Conservation (phyloP, 2,797 vertebrate species). For the Pangasius mekongensis region DNA sequence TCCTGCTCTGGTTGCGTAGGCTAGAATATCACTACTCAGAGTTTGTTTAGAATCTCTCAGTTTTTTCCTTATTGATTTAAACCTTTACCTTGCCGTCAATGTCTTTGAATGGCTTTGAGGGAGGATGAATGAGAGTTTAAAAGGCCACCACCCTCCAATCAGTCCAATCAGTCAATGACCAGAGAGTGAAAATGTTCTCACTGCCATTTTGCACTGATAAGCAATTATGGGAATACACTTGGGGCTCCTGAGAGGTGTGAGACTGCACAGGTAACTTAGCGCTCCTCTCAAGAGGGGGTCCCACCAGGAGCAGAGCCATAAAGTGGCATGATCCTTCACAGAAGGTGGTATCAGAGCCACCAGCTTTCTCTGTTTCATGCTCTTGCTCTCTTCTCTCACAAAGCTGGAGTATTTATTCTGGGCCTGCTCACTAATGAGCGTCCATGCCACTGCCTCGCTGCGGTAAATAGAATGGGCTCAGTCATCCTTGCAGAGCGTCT, state of each 20-base stretch:
- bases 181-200: slow-evolving; percentile 25
- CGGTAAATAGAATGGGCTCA: slow-evolving; percentile 63
- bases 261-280: slow-evolving; percentile 54
- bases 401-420: slow-evolving; percentile 65
- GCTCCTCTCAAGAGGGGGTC: slow-evolving; percentile 55
- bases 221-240: slow-evolving; percentile 47
- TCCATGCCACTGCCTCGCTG: slow-evolving; percentile 59
- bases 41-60: slow-evolving; percentile 64
- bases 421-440: slow-evolving; percentile 65
- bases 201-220: slow-evolving; percentile 54
- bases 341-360: slow-evolving; percentile 59
- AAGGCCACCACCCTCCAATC: slow-evolving; percentile 38
- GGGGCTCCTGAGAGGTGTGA: slow-evolving; percentile 45
- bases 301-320: slow-evolving; percentile 47
- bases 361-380: slow-evolving; percentile 51
- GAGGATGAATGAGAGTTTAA: slow-evolving; percentile 33
- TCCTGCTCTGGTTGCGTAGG: slow-evolving; percentile 63
- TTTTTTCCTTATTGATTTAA: slow-evolving; percentile 64
- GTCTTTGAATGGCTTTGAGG: slow-evolving; percentile 55
- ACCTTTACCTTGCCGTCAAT: slow-evolving; percentile 62
- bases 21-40: slow-evolving; percentile 55
- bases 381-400: slow-evolving; percentile 52
- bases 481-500: slow-evolving; percentile 59
- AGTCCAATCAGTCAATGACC: slow-evolving; percentile 53
- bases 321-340: slow-evolving; percentile 48